A percentile compares a stretch with the other conserved stretches of the same genome.
Conservation (phyloP, 1,140 invertebrate species). For the Phocides pigmalion region DNA sequence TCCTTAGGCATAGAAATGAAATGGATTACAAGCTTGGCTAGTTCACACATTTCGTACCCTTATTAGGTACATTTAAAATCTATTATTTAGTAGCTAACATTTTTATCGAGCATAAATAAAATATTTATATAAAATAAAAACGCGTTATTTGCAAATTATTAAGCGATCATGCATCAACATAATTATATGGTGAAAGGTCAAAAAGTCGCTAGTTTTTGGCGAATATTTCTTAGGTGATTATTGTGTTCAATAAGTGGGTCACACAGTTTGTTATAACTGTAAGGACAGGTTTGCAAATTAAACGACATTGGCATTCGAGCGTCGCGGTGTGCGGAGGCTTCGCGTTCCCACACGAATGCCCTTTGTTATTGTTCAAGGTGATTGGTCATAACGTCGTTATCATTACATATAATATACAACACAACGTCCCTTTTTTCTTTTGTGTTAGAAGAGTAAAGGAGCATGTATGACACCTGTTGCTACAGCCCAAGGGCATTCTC, state of each 20-base stretch:
- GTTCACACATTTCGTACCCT: too few relatives aligned
- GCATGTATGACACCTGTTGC: too few relatives aligned
- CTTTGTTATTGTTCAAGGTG: slow-evolving; percentile 39
- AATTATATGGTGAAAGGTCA: slow-evolving; percentile 10
- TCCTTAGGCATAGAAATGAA: too few relatives aligned
- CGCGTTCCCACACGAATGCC: slow-evolving; percentile 42
- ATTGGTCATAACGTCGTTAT: slow-evolving; percentile 15
- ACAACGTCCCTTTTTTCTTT: too few relatives aligned
- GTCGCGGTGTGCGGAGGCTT: slow-evolving; percentile 39
- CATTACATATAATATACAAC: too few relatives aligned
- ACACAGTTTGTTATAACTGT: slow-evolving; percentile 66
- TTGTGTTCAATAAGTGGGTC: slow-evolving; percentile 55
- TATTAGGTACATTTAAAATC: too few relatives aligned
- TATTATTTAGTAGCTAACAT: too few relatives aligned
- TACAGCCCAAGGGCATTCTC: too few relatives aligned
- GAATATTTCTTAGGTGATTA: slow-evolving; percentile 21
- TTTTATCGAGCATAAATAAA: too few relatives aligned
- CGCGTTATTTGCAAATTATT: not conserved
- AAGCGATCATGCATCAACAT: not conserved
- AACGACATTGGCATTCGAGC: slow-evolving; percentile 77
- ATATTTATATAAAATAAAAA: too few relatives aligned
- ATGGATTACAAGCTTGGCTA: too few relatives aligned
- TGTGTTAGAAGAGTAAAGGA: too few relatives aligned
- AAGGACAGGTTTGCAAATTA: slow-evolving; percentile 75
- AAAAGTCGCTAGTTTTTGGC: slow-evolving; percentile 3